Base-by-base conservation (phyloP, 2,888 invertebrate species). In the Heliconius hortense region DNA sequence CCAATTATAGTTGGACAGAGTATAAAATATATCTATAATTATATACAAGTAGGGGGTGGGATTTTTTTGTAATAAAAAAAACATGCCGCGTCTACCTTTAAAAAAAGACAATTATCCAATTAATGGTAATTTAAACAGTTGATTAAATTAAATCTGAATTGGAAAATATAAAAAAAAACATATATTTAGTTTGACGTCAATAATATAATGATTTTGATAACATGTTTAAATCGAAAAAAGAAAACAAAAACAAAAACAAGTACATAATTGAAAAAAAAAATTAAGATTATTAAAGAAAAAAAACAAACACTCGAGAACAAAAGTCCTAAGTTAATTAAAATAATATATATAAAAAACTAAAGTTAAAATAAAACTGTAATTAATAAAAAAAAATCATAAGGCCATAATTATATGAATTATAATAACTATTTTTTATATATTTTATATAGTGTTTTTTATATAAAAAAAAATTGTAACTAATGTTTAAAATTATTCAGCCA, bases 1-100 rank as follows among this genome's bases (percentile, higher is more conserved):
- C 92, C 91, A 91, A 91, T 91, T 82, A 72, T 78, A 81, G 82
- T 85, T 90, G 90, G 92, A 91, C 79, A 89, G 84, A 79, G 78
- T 72, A 74, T 70, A 77, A 74, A 72, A 78, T 68, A 64, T 75
- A 67, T 26, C 31, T 69, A 71, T 53, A 75, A 60, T 48, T 71
- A 60, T 62, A 62, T 63, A 75, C 63, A 73, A 28, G 13, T 21
- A 28, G 28, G 48, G 43, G 60, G 62, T 62, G 28, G 31, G 18
- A 68, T 28, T 31, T 69, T 28, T 69, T 28, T 69, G 21, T 68
- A 68, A 18, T 28, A 48, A 53, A 69, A 56, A 69, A 69, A 69
- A 69, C 68, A 68, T 68, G 53, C 26, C 67, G 39, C 62, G 18
- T 28, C 18, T 62, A 18, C 28, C 15, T 18, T 26, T 28, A 18